phyloP scores from a whole-genome alignment of 35 echinoderm and acorn worm genomes.

The Lytechinus variegatus region DNA sequence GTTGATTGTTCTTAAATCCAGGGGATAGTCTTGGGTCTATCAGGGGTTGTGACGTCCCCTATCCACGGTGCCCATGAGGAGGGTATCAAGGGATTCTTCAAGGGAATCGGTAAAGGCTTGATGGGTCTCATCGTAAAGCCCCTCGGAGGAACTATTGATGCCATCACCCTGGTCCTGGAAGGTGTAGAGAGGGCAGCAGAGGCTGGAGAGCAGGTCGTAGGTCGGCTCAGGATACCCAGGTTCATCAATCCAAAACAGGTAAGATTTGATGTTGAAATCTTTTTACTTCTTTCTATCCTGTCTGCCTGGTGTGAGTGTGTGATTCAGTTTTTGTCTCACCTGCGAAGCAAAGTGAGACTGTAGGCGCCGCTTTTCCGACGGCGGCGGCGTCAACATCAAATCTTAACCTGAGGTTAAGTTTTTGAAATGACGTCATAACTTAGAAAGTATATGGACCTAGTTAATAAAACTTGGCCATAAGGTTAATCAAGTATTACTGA shows the following conservation, averaged over 20 bases:
- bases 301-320: neutral
- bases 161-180: conserved; percentile 88
- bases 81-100: conserved; percentile 97
- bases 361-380: too few relatives aligned
- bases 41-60: conserved; percentile 80
- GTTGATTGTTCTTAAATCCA: neutral
- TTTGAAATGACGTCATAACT: too few relatives aligned
- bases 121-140: conserved; percentile 88
- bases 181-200: conserved; percentile 94
- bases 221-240: conserved; percentile 76
- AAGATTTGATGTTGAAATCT: conserved; percentile 9
- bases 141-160: conserved; percentile 81
- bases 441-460: too few relatives aligned
- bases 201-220: conserved; percentile 73
- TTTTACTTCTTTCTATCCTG: neutral
- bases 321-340: too few relatives aligned
- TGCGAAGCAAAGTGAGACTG: too few relatives aligned
- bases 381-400: too few relatives aligned
- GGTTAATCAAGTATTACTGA: too few relatives aligned
- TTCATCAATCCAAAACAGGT: conserved; percentile 90
- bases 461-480: too few relatives aligned
- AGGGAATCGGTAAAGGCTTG: conserved; percentile 90
- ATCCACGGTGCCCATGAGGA: conserved; percentile 89
- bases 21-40: conserved; percentile 89
- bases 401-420: too few relatives aligned